Percentiles rank a stretch among this genome's conserved stretches.
Conservation (phyloP, 2,113 vertebrate species). For the Rhinopomastus cyanomelas region DNA sequence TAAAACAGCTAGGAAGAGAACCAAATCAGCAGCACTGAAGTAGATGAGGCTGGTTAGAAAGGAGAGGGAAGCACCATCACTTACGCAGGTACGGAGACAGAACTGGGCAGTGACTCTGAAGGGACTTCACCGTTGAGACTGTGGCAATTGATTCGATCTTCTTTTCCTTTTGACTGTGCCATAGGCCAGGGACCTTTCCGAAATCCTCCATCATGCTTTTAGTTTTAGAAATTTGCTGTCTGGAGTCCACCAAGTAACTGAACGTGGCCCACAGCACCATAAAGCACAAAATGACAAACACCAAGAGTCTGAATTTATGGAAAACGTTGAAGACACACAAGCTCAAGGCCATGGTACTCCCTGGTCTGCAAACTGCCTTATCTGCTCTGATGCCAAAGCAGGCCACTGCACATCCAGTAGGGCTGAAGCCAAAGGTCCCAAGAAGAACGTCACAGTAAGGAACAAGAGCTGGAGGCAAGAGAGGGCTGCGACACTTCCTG, state of each 20-base stretch:
- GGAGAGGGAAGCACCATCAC: conserved; percentile 6
- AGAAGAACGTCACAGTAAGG: neutral
- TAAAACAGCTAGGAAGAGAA: neutral
- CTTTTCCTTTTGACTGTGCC: conserved; percentile 4
- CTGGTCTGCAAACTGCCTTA: neutral
- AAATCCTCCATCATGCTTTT: conserved; percentile 30
- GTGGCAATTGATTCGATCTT: neutral
- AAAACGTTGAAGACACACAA: conserved; percentile 61
- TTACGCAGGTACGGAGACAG: conserved; percentile 73
- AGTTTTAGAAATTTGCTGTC: conserved; percentile 46
- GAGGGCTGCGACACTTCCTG: neutral
- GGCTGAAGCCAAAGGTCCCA: neutral
- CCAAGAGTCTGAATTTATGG: conserved; percentile 76
- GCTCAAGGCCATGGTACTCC: conserved; percentile 75
- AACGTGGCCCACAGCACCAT: conserved; percentile 82
- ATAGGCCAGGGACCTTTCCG: conserved; percentile 20
- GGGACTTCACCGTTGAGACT: neutral
- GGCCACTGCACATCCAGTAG: neutral
- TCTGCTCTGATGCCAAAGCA: neutral
- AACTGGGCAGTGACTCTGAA: conserved; percentile 31
- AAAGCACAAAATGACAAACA: conserved; percentile 77
- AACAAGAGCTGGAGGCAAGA: neutral
- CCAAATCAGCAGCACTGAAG: neutral
- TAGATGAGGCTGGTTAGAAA: neutral
- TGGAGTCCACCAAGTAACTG: conserved; percentile 68